phyloP scores from a whole-genome alignment of 2,797 vertebrate species.

The Danionella dracula region DNA sequence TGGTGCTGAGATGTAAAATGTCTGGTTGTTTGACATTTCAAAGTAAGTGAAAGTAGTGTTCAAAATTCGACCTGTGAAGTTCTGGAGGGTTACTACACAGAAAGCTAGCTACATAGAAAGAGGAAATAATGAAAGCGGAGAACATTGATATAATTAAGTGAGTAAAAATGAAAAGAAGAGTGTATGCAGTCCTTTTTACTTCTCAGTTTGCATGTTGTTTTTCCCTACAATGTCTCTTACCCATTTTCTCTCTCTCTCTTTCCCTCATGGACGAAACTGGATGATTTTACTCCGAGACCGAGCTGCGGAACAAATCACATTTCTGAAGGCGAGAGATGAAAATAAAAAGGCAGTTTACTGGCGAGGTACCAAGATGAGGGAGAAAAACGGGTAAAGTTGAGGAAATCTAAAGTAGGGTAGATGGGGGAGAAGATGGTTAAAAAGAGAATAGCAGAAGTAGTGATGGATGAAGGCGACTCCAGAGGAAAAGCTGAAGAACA shows the following conservation, averaged over 20 bases:
- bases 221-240: no score
- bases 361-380: conserved; percentile 2
- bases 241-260: background rate
- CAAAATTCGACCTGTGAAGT: no score
- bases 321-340: conserved; percentile 57
- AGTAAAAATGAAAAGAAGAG: no score
- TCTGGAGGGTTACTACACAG: no score
- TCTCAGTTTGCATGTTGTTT: no score
- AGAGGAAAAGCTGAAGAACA: background rate
- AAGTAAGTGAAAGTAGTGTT: no score
- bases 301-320: conserved; percentile 80
- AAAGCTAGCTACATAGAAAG: background rate
- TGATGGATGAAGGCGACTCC: background rate
- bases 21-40: no score
- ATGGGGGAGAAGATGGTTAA: background rate
- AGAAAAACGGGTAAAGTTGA: conserved; percentile 49
- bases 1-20: no score
- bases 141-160: conserved; percentile 41
- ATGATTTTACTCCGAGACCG: conserved; percentile 71
- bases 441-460: background rate
- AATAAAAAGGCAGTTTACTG: conserved; percentile 31
- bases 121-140: conserved; percentile 17
- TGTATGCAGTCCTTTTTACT: no score
- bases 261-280: conserved; percentile 54
- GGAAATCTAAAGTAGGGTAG: conserved; percentile 10